phyloP scores from a whole-genome alignment of 2,797 vertebrate genomes.

The Hylomyscus alleni region DNA sequence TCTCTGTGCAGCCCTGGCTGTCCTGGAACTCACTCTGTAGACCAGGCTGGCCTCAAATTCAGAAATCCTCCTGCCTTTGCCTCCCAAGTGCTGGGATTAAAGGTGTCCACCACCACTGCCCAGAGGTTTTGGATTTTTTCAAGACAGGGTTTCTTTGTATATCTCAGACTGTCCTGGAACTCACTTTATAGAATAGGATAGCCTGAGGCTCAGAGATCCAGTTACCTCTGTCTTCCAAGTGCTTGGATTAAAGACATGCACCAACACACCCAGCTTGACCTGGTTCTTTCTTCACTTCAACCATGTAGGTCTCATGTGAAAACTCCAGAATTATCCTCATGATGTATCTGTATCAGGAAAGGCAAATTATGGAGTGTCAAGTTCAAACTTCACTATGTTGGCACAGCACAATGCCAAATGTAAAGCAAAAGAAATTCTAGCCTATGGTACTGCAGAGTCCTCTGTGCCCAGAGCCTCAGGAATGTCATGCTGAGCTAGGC shows the following conservation, averaged over 20 bases:
- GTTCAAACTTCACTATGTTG: neutral
- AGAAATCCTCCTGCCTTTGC: no score
- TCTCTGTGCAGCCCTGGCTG: no score
- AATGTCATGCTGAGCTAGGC: neutral
- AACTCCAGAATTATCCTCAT: neutral
- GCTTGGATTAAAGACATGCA: neutral
- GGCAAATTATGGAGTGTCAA: neutral
- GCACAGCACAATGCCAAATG: neutral
- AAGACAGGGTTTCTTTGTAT: neutral
- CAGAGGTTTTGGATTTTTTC: neutral
- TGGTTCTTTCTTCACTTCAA: neutral
- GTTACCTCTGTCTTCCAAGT: neutral
- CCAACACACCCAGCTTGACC: neutral
- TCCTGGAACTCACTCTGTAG: no score
- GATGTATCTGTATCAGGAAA: neutral
- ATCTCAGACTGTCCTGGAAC: neutral
- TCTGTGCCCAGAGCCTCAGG: fast-evolving
- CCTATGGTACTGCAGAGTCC: neutral
- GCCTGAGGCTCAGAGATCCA: neutral
- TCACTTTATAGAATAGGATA: neutral
- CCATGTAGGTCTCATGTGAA: neutral
- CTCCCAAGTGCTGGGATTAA: no score
- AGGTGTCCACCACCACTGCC: no score
- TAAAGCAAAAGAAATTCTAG: conserved; percentile 32
- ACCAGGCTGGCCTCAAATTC: no score